Base-by-base conservation (phyloP, 2,888 invertebrate species). In the Drosophila nr. perissopoda region DNA sequence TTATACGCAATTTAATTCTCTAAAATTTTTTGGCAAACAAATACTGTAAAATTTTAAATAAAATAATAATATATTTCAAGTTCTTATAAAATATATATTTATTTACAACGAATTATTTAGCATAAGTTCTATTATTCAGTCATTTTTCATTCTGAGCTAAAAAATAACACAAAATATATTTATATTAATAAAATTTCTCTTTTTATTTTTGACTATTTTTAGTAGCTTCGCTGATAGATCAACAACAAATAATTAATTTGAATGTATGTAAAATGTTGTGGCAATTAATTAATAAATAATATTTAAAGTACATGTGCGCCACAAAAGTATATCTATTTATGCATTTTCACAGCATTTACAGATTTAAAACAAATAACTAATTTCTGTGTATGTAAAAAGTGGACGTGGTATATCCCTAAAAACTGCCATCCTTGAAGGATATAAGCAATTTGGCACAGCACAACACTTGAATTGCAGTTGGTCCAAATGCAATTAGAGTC, bases 401-500 rank as follows among this genome's bases (percentile, higher is more conserved):
- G 21, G 0, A 40, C n/a, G n/a, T 13, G 13, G 13, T 7, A 13
- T 6, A 21, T 13, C 0, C 13, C 13, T 21, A 13, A n/a, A 42
- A 21, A 42, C 11, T 8, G 16, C 7, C 31, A 58, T 49, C 27
- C 16, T 16, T 16, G 3, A 31, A 42, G 21, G 21, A 46, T 29
- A 29, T 57, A 31, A 27, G 10, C 33, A 31, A 31, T 51, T 54
- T 53, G 58, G 54, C 42, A 13, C 25, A 6, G 31, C 52, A 33
- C 31, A 31, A 36, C 29, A 18, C 4, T 51, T 7, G 25, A 56
- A 16, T 34, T 40, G 38, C 11, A 60, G 13, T 70, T 70, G 40
- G 42, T 34, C 57, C 2, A 56, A 65, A 57, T 67, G 76, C 68
- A 76, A 76, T 76, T 79, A 74, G 57, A 57, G 60, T 21, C 21